Evolutionary conservation across 2,888 invertebrate species (phyloP), one percentile per base, ranked within the genome.

Genomic region (Myathropa florea): DNA sequence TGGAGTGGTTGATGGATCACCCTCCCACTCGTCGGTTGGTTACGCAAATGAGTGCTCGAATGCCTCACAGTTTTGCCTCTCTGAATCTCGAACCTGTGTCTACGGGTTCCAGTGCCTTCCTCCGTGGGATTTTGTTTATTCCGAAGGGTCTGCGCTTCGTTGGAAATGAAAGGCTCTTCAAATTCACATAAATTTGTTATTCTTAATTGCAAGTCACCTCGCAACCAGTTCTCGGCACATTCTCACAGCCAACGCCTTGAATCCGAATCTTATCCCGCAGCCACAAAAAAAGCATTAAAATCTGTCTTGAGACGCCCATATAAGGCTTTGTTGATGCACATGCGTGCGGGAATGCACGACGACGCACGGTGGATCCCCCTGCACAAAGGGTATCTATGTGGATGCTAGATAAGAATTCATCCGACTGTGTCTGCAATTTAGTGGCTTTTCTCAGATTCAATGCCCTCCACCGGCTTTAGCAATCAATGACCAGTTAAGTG

Each of bases 401-500:
- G 55, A 57, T 36, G 57, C 68, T 33, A 57, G 57, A 68, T 33
- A n/a, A 57, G 18, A 24, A n/a, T 36, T 59, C 36, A n/a, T 14
- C 28, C 14, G 68, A 10, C 24, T 10, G 57, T 23, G 14, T 23
- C 21, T 64, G 36, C 36, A 39, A 39, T 36, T 36, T 33, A 36
- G 21, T 39, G n/a, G 46, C 28, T 46, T 65, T 53, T 12, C 46
- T 26, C 53, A 28, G 46, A 46, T 26, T 30, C 67, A 55, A 30
- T 55, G 64, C 10, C 33, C 23, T 18, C n/a, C n/a, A 30, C 10
- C 9, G 30, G 23, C 21, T 63, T 14, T 33, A 57, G 24, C 23
- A 59, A n/a, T 26, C 65, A 76, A 46, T 67, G 75, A 67, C 75
- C 65, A 28, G 39, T 28, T 65, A 59, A 76, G 75, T 76, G 65